Conservation (phyloP, 2,888 invertebrate species). For the Bellardia pandia region DNA sequence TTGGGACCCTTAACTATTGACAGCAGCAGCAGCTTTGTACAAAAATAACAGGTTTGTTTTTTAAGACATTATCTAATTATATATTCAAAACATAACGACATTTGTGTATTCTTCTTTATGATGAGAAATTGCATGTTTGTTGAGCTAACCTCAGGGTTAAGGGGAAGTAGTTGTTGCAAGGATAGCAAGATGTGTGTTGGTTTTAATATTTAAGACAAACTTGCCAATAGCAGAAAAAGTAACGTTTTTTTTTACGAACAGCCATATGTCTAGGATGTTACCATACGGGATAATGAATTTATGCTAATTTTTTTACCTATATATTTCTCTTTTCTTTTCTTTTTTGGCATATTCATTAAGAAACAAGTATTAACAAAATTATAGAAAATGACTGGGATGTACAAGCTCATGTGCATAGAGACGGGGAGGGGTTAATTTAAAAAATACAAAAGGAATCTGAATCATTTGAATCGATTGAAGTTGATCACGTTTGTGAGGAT, state of each 20-base stretch:
- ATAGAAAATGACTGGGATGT: slow-evolving; percentile 22
- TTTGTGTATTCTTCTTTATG: slow-evolving; percentile 74
- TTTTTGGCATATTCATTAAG: slow-evolving; percentile 68
- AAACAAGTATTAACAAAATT: slow-evolving; percentile 43
- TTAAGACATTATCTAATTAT: slow-evolving; percentile 78
- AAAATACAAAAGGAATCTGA: too few species aligned
- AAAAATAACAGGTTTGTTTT: slow-evolving; percentile 58
- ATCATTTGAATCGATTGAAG: too few species aligned
- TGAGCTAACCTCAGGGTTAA: slow-evolving; percentile 56
- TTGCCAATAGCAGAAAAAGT: slow-evolving; percentile 56
- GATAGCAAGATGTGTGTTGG: slow-evolving; percentile 41
- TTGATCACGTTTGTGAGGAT: too few species aligned
- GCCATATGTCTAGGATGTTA: slow-evolving; percentile 67
- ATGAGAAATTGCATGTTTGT: slow-evolving; percentile 69
- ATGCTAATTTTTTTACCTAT: slow-evolving; percentile 62
- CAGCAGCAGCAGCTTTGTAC: slow-evolving; percentile 20
- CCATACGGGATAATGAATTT: slow-evolving; percentile 68
- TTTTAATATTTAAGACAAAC: slow-evolving; percentile 41
- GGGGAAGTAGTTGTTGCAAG: slow-evolving; percentile 42
- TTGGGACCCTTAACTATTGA: slow-evolving; percentile 45
- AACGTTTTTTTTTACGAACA: slow-evolving; percentile 51
- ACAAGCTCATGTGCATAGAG: slow-evolving; percentile 8
- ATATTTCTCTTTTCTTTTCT: slow-evolving; percentile 15
- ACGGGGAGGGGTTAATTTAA: too few species aligned
- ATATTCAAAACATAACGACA: slow-evolving; percentile 81